Base-by-base conservation (phyloP, 2,888 invertebrate genomes). In the Lasioglossum figueresi region DNA sequence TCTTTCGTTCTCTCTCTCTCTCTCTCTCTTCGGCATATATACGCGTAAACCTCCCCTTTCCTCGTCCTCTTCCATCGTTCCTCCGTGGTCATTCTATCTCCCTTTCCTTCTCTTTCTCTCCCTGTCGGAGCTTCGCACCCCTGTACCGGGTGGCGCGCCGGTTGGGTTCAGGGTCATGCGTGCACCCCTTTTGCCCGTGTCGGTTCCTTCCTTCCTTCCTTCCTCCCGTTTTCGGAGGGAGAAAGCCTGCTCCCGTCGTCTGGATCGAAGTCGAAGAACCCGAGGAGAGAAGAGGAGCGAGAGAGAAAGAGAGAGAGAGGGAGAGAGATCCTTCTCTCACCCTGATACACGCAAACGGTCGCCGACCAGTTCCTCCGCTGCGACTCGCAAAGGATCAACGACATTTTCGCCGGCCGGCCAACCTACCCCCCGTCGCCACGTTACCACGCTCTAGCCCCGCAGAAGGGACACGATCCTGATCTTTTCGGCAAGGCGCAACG, bases 131-230 rank as follows among this genome's bases (percentile, higher is more conserved):
- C 76, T 93, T 92, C 90, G 91, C 91, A 92, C 91, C 92, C 92
- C 92, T 92, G 91, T 93, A 91, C 91, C 91, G 92, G 91, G 92
- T 91, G 91, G 89, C 91, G 91, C 92, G 90, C 89, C 91, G 91
- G 91, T 91, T 93, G 90, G 93, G 93, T 94, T 94, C 94, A 94
- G 94, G 94, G 94, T 94, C 94, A 94, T 93, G 92, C 92, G 91
- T 92, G 91, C 92, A 92, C 91, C 92, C 93, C 91, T 89, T 89
- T 88, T 84, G 86, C 83, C 89, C 68, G 81, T 78, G 85, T 87
- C 90, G 90, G 86, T 86, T 86, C 85, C 82, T 80, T 87, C 86
- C 89, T 89, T 87, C 86, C 89, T 86, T 87, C 87, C 85, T 90
- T 88, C 80, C 88, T 87, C 83, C 71, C 82, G 37, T 19, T 83